Evolutionary conservation across 2,113 vertebrate genomes (phyloP).

Genomic region (Trinectes maculatus): DNA sequence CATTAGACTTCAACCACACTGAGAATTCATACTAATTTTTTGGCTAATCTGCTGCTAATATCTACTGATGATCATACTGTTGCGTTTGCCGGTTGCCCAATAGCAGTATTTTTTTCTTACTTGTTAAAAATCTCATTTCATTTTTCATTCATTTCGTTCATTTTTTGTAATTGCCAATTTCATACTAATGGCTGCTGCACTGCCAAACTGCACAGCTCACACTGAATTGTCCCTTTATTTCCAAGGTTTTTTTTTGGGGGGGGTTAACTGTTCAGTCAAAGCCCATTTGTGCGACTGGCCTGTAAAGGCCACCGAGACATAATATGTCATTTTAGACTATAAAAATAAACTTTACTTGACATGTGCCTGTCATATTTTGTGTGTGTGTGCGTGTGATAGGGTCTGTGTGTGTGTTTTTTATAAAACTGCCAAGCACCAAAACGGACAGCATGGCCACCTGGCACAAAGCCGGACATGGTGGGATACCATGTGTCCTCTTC

Average conservation of each 20-base stretch:
- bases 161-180: constrained; percentile 16
- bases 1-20: neutral
- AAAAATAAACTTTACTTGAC: constrained; percentile 25
- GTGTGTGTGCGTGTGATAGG: constrained; percentile 6
- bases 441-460: constrained; percentile 73
- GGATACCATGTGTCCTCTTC: constrained; percentile 72
- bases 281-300: neutral
- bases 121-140: neutral
- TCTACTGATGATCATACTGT: neutral
- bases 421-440: constrained; percentile 59
- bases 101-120: neutral
- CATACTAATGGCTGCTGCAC: neutral
- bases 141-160: too few species aligned
- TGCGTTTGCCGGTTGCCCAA: neutral
- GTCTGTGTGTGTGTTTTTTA: constrained; percentile 24
- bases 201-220: neutral
- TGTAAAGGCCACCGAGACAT: constrained; percentile 23
- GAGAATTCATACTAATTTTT: neutral
- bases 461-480: constrained; percentile 55
- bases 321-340: constrained; percentile 9
- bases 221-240: constrained; percentile 22
- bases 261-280: constrained; percentile 11
- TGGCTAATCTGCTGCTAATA: too few species aligned
- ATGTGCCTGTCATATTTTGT: constrained; percentile 10
- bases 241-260: neutral